Conservation (phyloP, 2,888 invertebrate species). For the Agrypnus murinus region DNA sequence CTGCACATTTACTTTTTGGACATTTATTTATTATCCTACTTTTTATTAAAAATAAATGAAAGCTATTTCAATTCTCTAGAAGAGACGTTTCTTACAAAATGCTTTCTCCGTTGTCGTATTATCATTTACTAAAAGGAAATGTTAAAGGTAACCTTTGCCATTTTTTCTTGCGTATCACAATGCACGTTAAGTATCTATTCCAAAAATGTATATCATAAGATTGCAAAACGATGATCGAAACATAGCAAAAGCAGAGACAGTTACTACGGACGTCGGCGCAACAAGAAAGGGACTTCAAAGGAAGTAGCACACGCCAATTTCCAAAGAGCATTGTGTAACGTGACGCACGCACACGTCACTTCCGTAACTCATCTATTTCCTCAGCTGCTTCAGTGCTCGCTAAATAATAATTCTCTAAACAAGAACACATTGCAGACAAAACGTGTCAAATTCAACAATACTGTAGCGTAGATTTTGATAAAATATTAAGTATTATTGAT, state of each 20-base stretch:
- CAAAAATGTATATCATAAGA: constrained; percentile 28
- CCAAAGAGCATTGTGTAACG: constrained; percentile 52
- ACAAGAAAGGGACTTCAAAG: constrained; percentile 40
- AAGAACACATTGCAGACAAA: constrained; percentile 44
- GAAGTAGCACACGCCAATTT: constrained; percentile 49
- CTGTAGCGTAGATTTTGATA: constrained; percentile 31
- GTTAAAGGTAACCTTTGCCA: too few relatives aligned
- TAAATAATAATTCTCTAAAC: constrained; percentile 48
- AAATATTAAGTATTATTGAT: constrained; percentile 35
- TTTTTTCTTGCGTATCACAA: neutral
- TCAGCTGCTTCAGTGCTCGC: constrained; percentile 48
- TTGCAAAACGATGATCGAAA: constrained; percentile 15
- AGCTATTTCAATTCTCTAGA: too few relatives aligned
- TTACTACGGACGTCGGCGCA: constrained; percentile 21
- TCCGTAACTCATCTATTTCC: constrained; percentile 53
- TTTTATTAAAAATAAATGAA: too few relatives aligned
- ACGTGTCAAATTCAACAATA: constrained; percentile 43
- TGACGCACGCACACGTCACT: constrained; percentile 55
- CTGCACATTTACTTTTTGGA: too few relatives aligned
- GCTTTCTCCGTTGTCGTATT: too few relatives aligned
- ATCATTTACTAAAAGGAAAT: too few relatives aligned
- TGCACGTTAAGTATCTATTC: neutral
- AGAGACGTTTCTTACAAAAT: too few relatives aligned
- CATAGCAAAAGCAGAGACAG: constrained; percentile 32
- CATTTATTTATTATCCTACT: too few relatives aligned